Base-by-base conservation (phyloP, 1,140 invertebrate genomes). In the Paraescarpia echinospica region DNA sequence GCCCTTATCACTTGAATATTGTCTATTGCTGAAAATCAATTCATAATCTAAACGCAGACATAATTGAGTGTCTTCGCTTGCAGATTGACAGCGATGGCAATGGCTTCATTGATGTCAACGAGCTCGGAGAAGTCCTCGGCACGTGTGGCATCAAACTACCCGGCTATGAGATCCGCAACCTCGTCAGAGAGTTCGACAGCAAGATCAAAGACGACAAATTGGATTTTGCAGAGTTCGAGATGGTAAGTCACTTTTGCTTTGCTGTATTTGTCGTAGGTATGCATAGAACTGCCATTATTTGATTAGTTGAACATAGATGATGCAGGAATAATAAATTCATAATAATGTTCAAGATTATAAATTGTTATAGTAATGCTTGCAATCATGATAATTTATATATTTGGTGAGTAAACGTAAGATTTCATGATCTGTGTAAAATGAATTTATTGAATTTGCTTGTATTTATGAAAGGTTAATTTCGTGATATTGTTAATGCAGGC, bases 1-100 rank as follows among this genome's bases (percentile, higher is more conserved):
- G 12, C 14, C n/a, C n/a, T n/a, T n/a, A n/a, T n/a, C n/a, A 34
- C 90, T 41, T 90, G n/a, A n/a, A 18, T 41, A 12, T 41, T n/a
- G n/a, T 33, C 35, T 77, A 14, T 27, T 6, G 59, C 59, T 22
- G 0, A 77, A 4, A 18, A 77, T 77, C 2, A 12, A 77, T 77
- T 27, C 91, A 59, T 22, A 91, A 41, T 35, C 22, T 91, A 1
- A 91, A 91, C 22, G 14, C 14, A 48, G 34, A 51, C 14, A 34
- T 27, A 2, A 48, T 34, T 91, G 22, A 14, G 22, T n/a, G 51
- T 91, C 35, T 93, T 51, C 34, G 33, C 31, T 97, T 97, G 27
- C 97, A 99, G 98, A 97, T 99, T 96, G 98, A 99, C 95, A 97
- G 97, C 95, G 98, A 99, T 96, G 97, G 97, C 91, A 98, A 98